Conservation (phyloP, 2,113 vertebrate species). For the Erinaceus europaeus region DNA sequence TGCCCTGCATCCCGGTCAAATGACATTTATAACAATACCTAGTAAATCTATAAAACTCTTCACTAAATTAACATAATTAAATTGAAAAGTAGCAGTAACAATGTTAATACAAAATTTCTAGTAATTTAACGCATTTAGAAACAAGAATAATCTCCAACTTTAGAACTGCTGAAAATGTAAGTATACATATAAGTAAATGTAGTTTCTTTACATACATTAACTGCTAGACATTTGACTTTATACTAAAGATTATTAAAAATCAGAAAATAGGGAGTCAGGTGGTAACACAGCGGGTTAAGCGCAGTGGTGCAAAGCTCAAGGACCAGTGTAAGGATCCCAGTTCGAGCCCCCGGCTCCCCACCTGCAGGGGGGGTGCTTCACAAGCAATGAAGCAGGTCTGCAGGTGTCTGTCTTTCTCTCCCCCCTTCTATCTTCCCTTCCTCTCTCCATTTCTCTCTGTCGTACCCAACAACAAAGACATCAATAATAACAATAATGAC, state of each 20-base stretch:
- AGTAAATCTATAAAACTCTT: conserved; percentile 70
- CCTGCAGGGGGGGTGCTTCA: too few species aligned
- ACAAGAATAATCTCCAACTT: conserved; percentile 19
- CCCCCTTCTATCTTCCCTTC: too few species aligned
- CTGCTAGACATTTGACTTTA: neutral
- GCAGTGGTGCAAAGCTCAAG: too few species aligned
- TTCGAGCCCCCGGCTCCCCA: too few species aligned
- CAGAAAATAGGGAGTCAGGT: too few species aligned
- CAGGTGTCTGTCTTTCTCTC: too few species aligned
- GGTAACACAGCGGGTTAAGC: too few species aligned
- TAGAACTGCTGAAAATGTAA: conserved; percentile 32
- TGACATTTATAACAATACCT: conserved; percentile 73
- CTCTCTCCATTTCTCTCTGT: too few species aligned
- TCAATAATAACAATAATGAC: too few species aligned
- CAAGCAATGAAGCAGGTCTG: too few species aligned
- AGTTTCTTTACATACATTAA: neutral
- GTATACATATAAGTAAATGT: conserved; percentile 21
- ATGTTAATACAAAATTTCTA: conserved; percentile 20
- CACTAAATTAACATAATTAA: conserved; percentile 75
- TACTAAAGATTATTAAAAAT: neutral
- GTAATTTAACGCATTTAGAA: conserved; percentile 24
- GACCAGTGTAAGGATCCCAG: too few species aligned
- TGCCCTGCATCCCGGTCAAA: conserved; percentile 71
- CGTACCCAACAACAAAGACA: too few species aligned
- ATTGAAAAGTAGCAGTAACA: conserved; percentile 57